These are phyloP conservation scores for Carassius auratus DNA, from an alignment of 2,113 vertebrate species.

Conservation along the genomic window DNA sequence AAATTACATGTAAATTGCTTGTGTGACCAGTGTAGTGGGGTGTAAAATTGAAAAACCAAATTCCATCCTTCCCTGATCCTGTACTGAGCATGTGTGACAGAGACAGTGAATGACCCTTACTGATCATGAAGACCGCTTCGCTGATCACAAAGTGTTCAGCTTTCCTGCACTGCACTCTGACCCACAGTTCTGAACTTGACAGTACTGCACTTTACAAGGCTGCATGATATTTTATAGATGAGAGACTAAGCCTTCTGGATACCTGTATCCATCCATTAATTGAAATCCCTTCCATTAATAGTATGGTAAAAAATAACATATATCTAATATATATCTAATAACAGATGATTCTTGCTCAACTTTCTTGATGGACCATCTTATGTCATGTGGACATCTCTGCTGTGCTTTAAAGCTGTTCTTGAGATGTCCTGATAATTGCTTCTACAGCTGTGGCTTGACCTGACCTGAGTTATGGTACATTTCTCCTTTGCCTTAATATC, in stretches of 20 bases:
- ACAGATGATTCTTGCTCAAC: too few relatives aligned
- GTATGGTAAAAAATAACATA: neutral
- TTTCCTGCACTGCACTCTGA: neutral
- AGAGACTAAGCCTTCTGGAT: conserved; percentile 38
- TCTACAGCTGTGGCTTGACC: neutral
- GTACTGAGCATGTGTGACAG: neutral
- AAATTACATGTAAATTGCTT: conserved; percentile 31
- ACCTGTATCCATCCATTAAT: conserved; percentile 48
- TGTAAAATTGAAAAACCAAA: conserved; percentile 24
- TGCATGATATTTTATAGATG: conserved; percentile 49
- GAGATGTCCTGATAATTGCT: too few relatives aligned
- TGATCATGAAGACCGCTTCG: neutral
- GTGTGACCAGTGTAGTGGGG: conserved; percentile 34
- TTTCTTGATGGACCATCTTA: too few relatives aligned
- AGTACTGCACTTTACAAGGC: neutral
- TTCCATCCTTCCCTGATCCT: neutral
- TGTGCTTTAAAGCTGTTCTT: too few relatives aligned
- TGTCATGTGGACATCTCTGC: too few relatives aligned
- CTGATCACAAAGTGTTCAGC: conserved; percentile 1
- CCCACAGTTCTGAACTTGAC: neutral
- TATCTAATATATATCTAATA: too few relatives aligned
- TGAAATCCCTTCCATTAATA: conserved; percentile 56
- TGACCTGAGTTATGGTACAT: neutral
- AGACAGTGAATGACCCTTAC: neutral
- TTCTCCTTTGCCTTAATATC: neutral